Evolutionary conservation across 53 echinoderm and acorn worm genomes (phyloP), one percentile per base, ranked within the genome.

Genomic region (Henricia sp.): DNA sequence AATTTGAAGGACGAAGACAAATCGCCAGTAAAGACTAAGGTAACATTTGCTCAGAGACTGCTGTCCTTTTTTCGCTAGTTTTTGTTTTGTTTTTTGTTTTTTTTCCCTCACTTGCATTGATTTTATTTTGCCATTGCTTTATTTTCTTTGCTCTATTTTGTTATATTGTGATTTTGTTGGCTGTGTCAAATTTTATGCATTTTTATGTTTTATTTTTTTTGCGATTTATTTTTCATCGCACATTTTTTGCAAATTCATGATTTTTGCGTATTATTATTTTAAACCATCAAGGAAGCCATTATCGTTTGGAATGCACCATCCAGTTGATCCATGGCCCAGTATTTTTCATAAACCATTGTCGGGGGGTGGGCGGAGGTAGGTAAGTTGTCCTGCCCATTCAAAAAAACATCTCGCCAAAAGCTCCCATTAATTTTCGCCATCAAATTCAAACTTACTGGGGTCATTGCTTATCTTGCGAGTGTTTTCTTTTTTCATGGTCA

Each of bases 21-120:
- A 46, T 28, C 70, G 2, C 17, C 40, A 1, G 13, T 41, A 37
- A 35, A 57, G 4, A 19, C 76, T 40, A 76, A 76, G 76, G 76
- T 76, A 76, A 76, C 76, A 26, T 27, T 76, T 39, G 39, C 76
- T 23, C 24, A 76, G 76, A 76, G 76, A 36, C 37, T 76, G 57
- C 57, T 76, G 29, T 57, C 76, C 76, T 58, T 76, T 76, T 58
- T 76, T 59, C 76, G 59, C 41, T 76, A 76, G 76, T 42, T 41
- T 23, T 3, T n/a, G 1, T 28, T 55, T 26, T 4, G 27, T 29
- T 28, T 25, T 26, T 54, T 74, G 37, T 37, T 21, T 57, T 27
- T 26, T 68, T 68, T n/a, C n/a, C n/a, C n/a, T n/a, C n/a, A n/a
- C n/a, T n/a, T n/a, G n/a, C n/a, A n/a, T n/a, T n/a, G n/a, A n/a